A percentile compares a stretch with the other conserved stretches of the same genome.
These are phyloP conservation scores for Drosophila lacteicornis DNA, from an alignment of 1,140 invertebrate species.

Conservation along the genomic window DNA sequence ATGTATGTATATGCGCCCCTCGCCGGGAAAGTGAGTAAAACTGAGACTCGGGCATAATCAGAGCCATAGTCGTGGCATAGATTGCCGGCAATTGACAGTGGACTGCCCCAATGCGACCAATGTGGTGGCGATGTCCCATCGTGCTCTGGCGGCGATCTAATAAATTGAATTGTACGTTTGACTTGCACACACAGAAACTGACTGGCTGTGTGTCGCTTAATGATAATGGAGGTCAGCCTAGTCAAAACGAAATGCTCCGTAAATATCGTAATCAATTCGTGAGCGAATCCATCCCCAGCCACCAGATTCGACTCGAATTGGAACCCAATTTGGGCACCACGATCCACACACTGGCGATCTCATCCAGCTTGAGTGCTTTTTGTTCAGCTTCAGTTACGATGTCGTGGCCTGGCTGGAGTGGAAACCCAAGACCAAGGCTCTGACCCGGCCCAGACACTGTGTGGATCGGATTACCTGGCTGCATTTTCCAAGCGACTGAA, in stretches of 20 bases:
- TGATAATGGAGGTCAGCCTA: conserved; percentile 82
- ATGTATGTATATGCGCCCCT: conserved; percentile 10
- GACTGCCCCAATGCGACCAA: conserved; percentile 31
- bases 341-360: conserved; percentile 17
- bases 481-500: conserved; percentile 78
- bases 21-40: conserved; percentile 32
- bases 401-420: not conserved
- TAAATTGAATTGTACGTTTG: conserved; percentile 84
- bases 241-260: conserved; percentile 79
- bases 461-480: conserved; percentile 72
- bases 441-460: conserved; percentile 50
- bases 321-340: conserved; percentile 52
- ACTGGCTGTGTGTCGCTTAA: conserved; percentile 48
- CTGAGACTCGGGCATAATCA: conserved; percentile 49
- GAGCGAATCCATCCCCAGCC: conserved; percentile 20
- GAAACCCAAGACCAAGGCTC: conserved; percentile 58
- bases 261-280: conserved; percentile 81
- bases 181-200: conserved; percentile 47
- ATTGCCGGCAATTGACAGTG: conserved; percentile 69
- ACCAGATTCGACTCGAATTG: conserved; percentile 34
- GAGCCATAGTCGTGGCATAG: conserved; percentile 53
- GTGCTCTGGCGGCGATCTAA: conserved; percentile 73
- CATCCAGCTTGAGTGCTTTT: conserved; percentile 2
- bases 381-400: conserved; percentile 59
- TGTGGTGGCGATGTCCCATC: conserved; percentile 39